Evolutionary conservation across 2,888 invertebrate species (phyloP).

Genomic region (Cantharis flavilabris): DNA sequence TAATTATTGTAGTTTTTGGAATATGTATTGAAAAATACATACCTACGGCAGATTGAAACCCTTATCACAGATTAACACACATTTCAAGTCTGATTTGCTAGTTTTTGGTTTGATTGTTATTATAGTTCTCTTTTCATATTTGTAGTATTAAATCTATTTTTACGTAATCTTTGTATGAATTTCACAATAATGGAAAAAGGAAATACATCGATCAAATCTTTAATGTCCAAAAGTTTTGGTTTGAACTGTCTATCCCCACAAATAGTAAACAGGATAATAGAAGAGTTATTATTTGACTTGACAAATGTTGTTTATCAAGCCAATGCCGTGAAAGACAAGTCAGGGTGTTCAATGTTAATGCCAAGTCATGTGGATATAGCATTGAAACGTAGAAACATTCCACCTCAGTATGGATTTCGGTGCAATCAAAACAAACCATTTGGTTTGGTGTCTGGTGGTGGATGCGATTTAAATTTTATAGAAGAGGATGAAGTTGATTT

Average conservation of each 20-base stretch:
- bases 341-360: background rate
- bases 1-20: too few relatives aligned
- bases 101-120: too few relatives aligned
- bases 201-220: background rate
- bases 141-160: too few relatives aligned
- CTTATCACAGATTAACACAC: too few relatives aligned
- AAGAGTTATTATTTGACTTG: background rate
- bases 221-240: background rate
- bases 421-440: constrained; percentile 88
- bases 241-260: background rate
- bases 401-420: constrained; percentile 89
- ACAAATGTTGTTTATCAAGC: background rate
- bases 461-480: constrained; percentile 92
- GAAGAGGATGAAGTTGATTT: constrained; percentile 77
- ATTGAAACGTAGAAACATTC: background rate
- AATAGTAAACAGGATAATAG: background rate
- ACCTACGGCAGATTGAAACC: too few relatives aligned
- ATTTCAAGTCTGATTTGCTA: too few relatives aligned
- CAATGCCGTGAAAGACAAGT: background rate
- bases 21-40: too few relatives aligned
- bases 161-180: too few relatives aligned
- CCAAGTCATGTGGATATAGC: background rate
- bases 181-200: background rate
- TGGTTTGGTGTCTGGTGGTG: constrained; percentile 92
- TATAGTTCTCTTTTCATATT: too few relatives aligned